Evolutionary conservation across 37 sponge, comb jelly and placozoan species (phyloP).

Genomic region (Axinella damicornis): DNA sequence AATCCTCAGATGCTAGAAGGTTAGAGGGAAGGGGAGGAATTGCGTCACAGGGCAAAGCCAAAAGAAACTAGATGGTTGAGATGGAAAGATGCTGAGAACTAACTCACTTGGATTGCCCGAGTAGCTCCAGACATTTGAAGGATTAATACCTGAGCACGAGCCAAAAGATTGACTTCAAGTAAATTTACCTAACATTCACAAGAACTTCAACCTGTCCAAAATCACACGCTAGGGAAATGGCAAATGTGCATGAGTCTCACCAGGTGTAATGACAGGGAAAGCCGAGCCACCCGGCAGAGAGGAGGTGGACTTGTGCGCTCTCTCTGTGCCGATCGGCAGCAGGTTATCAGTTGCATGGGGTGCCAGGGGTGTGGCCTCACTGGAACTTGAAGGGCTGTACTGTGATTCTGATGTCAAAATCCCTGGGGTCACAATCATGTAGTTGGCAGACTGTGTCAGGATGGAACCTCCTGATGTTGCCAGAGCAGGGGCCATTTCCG

Average conservation of each 20-base stretch:
- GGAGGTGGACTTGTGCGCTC: constrained; percentile 62
- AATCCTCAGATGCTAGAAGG: constrained; percentile 16
- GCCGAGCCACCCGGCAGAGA: constrained; percentile 1
- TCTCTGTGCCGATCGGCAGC: constrained; percentile 82
- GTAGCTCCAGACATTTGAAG: constrained; percentile 55
- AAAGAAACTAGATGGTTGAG: no score
- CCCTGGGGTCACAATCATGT: constrained; percentile 21
- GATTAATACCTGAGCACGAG: constrained; percentile 12
- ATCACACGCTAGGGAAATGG: no score
- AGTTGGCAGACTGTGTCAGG: constrained; percentile 8
- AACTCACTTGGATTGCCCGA: constrained; percentile 34
- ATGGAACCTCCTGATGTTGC: not conserved
- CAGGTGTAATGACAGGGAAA: constrained; percentile 25
- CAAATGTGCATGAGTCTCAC: not conserved
- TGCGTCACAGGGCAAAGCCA: no score
- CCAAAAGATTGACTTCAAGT: no score
- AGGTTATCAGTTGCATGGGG: not conserved
- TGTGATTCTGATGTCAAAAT: constrained; percentile 3
- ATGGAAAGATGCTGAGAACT: not conserved
- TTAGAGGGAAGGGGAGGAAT: no score
- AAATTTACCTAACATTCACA: no score
- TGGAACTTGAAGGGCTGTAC: not conserved
- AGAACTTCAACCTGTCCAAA: no score
- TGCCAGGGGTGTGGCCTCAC: not conserved
- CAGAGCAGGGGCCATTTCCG: no score